These are phyloP conservation scores for Ophioninae sp. DNA, from an alignment of 2,888 invertebrate species.

Conservation along the genomic window DNA sequence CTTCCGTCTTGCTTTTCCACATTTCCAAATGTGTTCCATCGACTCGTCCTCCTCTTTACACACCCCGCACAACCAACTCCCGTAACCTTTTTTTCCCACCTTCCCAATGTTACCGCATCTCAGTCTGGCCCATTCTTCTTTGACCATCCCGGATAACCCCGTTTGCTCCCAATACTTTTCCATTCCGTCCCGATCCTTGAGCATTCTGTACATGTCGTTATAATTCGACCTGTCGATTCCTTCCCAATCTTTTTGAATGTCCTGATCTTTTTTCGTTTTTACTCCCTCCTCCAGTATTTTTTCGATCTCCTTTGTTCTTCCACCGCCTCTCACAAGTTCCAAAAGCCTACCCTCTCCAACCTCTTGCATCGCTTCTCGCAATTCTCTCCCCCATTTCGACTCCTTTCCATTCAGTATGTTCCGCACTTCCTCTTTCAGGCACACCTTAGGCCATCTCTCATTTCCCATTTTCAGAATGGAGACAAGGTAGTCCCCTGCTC, in stretches of 20 bases:
- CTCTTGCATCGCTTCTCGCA: neutral
- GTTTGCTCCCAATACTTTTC: conserved; percentile 18
- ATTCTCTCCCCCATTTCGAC: conserved; percentile 1
- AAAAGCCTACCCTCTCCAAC: conserved; percentile 4
- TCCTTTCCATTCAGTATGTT: neutral
- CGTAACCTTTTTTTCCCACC: conserved; percentile 5
- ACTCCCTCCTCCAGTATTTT: neutral
- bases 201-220: neutral
- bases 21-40: conserved; percentile 23
- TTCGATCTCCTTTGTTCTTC: neutral
- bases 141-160: neutral
- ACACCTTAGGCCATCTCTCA: neutral
- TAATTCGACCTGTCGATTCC: conserved; percentile 10
- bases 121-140: too few relatives aligned
- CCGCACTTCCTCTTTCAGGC: conserved; percentile 1
- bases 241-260: conserved; percentile 22
- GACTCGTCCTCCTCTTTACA: neutral
- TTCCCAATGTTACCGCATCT: too few relatives aligned
- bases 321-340: neutral
- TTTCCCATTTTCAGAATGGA: neutral
- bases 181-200: conserved; percentile 7
- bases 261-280: conserved; percentile 6
- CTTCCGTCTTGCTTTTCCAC: neutral
- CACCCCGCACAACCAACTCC: neutral
- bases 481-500: neutral